Evolutionary conservation across 2,113 vertebrate genomes (phyloP), one percentile per base, ranked within the genome.

Genomic region (Caranx ignobilis): DNA sequence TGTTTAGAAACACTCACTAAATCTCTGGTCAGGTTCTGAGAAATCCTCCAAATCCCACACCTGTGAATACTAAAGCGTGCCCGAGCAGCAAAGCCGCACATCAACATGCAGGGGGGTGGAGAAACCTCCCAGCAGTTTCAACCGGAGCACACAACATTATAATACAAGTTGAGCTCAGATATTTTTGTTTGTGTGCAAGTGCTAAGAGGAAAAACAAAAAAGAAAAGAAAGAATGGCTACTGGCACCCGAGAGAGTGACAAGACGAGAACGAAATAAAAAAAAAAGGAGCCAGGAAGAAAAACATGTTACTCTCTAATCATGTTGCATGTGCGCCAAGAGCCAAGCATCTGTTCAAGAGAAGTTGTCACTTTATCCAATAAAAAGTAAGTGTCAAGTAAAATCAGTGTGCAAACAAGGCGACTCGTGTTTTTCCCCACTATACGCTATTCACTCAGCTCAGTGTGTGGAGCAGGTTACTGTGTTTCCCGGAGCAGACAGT

Each of bases 31-130:
- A 43, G 48, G 67, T 31, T 43, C 43, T 71, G 45, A 79, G 41
- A 73, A 80, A 78, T 60, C 71, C 35, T 47, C 41, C 45, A 43
- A 5, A 61, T 71, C 61, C 13, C 21, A 34, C 55, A 80, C 62
- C 55, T 66, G 70, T 75, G 69, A 73, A 81, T 52, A 31, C 61
- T 43, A 57, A 79, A 75, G 69, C 57, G 45, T 43, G 43, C 50
- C 52, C 31, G 2, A 18, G 61, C 43, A 60, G 65, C 71, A 81
- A 57, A 71, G 47, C 35, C 32, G 34, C 67, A 74, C 43, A 81
- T 79, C 67, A 41, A 31, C 61, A 75, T 59, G 50, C 66, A 48
- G 32, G 43, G 55, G 73, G 26, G 26, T n/a, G n/a, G 26, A 26
- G 26, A n/a, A 3, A 10, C 60, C 19, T 35, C 19, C 26, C 8